Percentiles rank a stretch among this genome's conserved stretches.
Evolutionary conservation across 53 echinoderm and acorn worm species (phyloP).

Genomic region (Crossaster papposus): DNA sequence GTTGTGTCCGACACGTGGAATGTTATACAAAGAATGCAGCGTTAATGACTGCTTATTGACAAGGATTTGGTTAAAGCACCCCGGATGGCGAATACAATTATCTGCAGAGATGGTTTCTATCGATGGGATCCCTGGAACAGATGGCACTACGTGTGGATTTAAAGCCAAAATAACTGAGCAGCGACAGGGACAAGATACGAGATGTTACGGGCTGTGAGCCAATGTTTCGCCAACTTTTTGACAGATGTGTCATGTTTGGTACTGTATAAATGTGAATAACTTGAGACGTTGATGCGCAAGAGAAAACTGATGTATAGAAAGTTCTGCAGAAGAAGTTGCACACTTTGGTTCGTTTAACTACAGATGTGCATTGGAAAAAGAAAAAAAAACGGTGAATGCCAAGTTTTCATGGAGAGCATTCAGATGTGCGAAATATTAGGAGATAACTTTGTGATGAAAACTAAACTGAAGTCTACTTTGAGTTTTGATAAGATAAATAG

Average conservation of each 20-base stretch:
- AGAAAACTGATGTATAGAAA: not conserved
- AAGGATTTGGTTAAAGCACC: not conserved
- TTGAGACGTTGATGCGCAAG: not conserved
- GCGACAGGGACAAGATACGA: not conserved
- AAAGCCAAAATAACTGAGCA: not conserved
- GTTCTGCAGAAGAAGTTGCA: not conserved
- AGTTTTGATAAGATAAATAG: not conserved
- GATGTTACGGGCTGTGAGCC: not conserved
- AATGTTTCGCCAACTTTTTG: not conserved
- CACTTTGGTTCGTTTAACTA: not conserved
- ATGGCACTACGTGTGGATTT: not conserved
- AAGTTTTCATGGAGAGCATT: not conserved
- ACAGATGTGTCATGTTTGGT: not conserved
- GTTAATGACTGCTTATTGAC: slow-evolving; percentile 23
- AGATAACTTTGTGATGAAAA: too few relatives aligned
- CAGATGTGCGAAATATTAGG: not conserved
- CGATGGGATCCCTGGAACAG: not conserved
- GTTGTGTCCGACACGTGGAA: not conserved
- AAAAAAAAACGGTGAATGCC: not conserved
- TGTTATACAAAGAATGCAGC: not conserved
- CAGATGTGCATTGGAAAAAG: not conserved
- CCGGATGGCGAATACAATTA: not conserved
- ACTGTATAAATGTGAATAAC: not conserved
- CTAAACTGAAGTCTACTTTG: too few relatives aligned
- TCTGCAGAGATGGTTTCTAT: not conserved